Percentiles rank a stretch among this genome's conserved stretches.
Evolutionary conservation across 2,113 vertebrate genomes (phyloP).

Genomic region (Macaca nemestrina): DNA sequence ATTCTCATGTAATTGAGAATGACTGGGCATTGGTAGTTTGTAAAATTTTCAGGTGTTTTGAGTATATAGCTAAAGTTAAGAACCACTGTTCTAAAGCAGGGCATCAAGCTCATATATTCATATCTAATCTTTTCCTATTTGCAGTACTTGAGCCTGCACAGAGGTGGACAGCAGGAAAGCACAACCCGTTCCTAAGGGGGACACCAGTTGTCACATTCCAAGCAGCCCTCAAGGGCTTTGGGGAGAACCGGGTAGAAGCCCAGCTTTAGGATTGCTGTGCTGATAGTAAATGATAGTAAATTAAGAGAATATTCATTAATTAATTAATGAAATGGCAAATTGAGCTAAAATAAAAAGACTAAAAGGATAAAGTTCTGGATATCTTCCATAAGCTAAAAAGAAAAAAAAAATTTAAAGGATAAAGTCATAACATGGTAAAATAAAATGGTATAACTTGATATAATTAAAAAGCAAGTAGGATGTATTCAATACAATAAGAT

Average conservation of each 20-base stretch:
- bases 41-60: not conserved
- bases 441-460: not conserved
- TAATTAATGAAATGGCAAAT: not conserved
- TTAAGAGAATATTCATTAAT: not conserved
- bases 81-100: not conserved
- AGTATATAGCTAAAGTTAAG: not conserved
- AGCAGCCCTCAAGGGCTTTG: not conserved
- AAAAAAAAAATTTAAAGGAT: not conserved
- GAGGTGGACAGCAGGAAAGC: not conserved
- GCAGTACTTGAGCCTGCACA: not conserved
- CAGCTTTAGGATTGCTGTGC: not conserved
- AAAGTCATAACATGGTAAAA: not conserved
- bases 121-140: conserved; percentile 24
- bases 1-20: not conserved
- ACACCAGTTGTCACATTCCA: not conserved
- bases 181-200: not conserved
- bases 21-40: not conserved
- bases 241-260: not conserved
- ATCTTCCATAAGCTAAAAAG: no score
- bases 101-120: not conserved
- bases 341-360: not conserved
- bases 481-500: not conserved
- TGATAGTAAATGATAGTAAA: not conserved
- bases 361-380: not conserved
- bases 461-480: not conserved